Evolutionary conservation across 64 coral and sea anemone species (phyloP).

Genomic region (Montipora capricornis): DNA sequence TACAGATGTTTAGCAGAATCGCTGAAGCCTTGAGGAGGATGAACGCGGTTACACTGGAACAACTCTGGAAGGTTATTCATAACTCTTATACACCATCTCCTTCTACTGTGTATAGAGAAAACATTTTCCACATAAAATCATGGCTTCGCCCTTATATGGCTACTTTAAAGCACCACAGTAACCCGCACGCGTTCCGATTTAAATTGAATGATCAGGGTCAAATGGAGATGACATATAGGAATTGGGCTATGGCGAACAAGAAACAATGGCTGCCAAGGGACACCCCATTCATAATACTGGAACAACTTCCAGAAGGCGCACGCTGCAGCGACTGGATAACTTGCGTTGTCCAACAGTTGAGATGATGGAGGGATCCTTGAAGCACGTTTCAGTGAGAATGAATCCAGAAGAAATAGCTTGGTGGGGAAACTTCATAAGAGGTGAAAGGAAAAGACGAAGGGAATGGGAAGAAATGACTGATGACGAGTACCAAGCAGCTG

Average conservation of each 20-base stretch:
- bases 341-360: not conserved
- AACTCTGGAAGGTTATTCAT: slow-evolving; percentile 40
- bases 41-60: slow-evolving; percentile 37
- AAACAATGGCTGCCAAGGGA: slow-evolving; percentile 58
- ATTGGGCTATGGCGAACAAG: slow-evolving; percentile 40
- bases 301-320: not conserved
- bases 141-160: not conserved
- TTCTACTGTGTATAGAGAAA: not conserved
- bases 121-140: slow-evolving; percentile 37
- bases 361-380: not conserved
- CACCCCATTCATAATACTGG: slow-evolving; percentile 23
- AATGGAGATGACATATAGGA: slow-evolving; percentile 67
- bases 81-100: slow-evolving; percentile 47
- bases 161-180: slow-evolving; percentile 41
- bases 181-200: slow-evolving; percentile 43
- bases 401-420: slow-evolving; percentile 3
- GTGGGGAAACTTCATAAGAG: slow-evolving; percentile 27
- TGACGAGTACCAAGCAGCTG: slow-evolving; percentile 16
- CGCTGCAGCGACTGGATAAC: not conserved
- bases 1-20: slow-evolving; percentile 77
- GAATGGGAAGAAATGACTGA: slow-evolving; percentile 32
- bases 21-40: slow-evolving; percentile 13
- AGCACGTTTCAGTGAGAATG: not conserved
- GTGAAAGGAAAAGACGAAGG: not conserved
- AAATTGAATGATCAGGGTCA: slow-evolving; percentile 52